phyloP scores from a whole-genome alignment of 2,113 vertebrate genomes.

The Nesospiza acunhae region DNA sequence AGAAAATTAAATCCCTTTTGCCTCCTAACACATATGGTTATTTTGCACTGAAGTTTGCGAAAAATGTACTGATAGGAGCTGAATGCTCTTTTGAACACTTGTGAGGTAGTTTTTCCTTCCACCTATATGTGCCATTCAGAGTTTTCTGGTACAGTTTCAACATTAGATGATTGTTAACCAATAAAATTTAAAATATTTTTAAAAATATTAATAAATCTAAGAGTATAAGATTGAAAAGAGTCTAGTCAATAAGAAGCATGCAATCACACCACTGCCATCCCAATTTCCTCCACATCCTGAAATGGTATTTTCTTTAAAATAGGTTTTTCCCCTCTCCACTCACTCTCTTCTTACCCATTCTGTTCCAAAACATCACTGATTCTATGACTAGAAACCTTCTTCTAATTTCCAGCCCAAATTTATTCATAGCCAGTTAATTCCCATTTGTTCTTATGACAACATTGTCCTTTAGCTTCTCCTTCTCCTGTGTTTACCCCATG shows the following conservation, averaged over 20 bases:
- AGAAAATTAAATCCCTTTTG: background rate
- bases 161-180: background rate
- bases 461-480: background rate
- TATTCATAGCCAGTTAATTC: slow-evolving; percentile 19
- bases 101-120: background rate
- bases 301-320: background rate
- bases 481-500: background rate
- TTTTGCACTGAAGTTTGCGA: background rate
- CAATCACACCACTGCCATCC: background rate
- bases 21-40: background rate
- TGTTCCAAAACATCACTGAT: background rate
- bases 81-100: background rate
- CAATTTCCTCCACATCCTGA: background rate
- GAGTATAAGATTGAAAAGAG: background rate
- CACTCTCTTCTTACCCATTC: background rate
- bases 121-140: background rate
- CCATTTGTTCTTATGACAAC: background rate
- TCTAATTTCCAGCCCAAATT: background rate
- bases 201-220: background rate
- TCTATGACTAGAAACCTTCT: background rate
- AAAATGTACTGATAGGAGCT: background rate
- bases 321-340: background rate
- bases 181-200: background rate
- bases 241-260: background rate
- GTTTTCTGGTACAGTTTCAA: background rate